Evolutionary conservation across 2,888 invertebrate species (phyloP), one percentile per base, ranked within the genome.

Genomic region (Sclerodermus sp.): DNA sequence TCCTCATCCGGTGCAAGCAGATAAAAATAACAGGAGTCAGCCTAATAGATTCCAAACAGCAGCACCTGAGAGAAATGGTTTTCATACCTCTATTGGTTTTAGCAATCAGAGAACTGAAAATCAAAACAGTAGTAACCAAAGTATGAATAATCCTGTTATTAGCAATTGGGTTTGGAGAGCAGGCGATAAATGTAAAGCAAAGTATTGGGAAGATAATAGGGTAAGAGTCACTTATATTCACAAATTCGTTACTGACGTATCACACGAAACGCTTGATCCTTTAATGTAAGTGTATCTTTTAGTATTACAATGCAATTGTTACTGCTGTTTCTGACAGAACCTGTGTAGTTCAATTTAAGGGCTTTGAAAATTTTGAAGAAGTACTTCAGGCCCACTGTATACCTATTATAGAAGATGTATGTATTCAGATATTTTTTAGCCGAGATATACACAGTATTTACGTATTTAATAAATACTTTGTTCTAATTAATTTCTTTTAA

Each of bases 151-250:
- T n/a, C 41, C 64, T 34, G 49, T 60, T 8, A 67, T 67, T 16
- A 64, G 59, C 40, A 57, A 62, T 32, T 78, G 79, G 75, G 82
- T 82, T 60, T 92, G 90, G 91, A 87, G 87, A 71, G 80, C 86
- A 43, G 93, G 92, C 10, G 93, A 93, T 73, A 84, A 87, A 53
- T 93, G 93, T 71, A 82, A 93, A 79, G 94, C 94, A 6, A 90
- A 92, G 70, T 95, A 95, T 79, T 94, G 94, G 94, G 93, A 94
- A 77, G 94, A 94, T 79, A 88, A 90, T 69, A 87, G 87, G 81
- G 93, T 91, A 74, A 82, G 82, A 8, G 4, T 23, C 8, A 23
- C 3, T 23, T 71, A 50, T 15, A 34, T 47, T 43, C 38, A 40
- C 37, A 32, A 6, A 32, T 49, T 38, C 30, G 13, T 51, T n/a